Evolutionary conservation across 1,140 invertebrate genomes (phyloP).

Genomic region (Samia ricini): DNA sequence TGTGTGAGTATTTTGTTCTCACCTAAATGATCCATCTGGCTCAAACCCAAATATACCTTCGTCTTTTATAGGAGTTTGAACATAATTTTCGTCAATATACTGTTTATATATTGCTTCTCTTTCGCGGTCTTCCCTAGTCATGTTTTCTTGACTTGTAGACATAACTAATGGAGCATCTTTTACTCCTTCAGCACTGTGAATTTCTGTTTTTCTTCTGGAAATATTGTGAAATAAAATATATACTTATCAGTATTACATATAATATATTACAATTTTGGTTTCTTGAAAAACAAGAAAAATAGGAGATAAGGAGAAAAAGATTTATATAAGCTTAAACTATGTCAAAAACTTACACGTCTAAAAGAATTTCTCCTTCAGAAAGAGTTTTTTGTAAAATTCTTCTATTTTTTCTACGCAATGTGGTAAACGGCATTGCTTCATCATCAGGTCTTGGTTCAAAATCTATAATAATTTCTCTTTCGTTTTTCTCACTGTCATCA

Average conservation of each 20-base stretch:
- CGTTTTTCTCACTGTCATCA: slow-evolving; percentile 80
- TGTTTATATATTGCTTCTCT: slow-evolving; percentile 58
- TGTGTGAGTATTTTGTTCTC: slow-evolving; percentile 11
- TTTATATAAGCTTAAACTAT: not conserved
- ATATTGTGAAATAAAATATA: not conserved
- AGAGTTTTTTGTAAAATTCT: slow-evolving; percentile 86
- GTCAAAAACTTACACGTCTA: slow-evolving; percentile 78
- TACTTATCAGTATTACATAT: no score
- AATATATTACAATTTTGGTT: no score
- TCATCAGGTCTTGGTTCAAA: slow-evolving; percentile 87
- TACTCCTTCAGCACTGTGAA: slow-evolving; percentile 58
- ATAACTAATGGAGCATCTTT: slow-evolving; percentile 74
- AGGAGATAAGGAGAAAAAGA: no score
- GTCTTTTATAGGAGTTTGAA: slow-evolving; percentile 79
- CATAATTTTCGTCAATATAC: slow-evolving; percentile 73
- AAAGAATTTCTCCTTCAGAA: slow-evolving; percentile 88
- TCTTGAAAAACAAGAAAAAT: not conserved
- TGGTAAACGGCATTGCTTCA: slow-evolving; percentile 77
- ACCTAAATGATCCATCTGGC: slow-evolving; percentile 74
- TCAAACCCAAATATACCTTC: slow-evolving; percentile 79
- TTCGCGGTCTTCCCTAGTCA: slow-evolving; percentile 68
- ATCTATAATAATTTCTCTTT: slow-evolving; percentile 91
- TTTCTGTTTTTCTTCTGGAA: slow-evolving; percentile 70
- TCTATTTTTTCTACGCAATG: slow-evolving; percentile 76
- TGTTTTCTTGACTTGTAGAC: slow-evolving; percentile 80